Evolutionary conservation across 1,140 invertebrate genomes (phyloP).

Genomic region (Brachionus manjavacas): DNA sequence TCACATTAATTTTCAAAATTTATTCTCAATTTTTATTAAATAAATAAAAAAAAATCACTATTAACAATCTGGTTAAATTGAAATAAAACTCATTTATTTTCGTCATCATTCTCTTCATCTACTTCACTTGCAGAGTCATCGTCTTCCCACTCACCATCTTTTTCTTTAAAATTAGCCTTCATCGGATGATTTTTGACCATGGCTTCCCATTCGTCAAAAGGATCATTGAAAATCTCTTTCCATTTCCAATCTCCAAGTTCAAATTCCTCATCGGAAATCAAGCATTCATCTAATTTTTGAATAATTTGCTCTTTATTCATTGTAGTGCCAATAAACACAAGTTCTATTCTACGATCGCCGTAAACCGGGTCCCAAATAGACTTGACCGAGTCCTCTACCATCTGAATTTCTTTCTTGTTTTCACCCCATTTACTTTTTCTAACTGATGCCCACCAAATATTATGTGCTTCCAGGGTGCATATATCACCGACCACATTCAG

Average conservation of each 20-base stretch:
- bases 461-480: background rate
- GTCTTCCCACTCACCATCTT: slow-evolving; percentile 42
- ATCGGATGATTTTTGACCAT: slow-evolving; percentile 32
- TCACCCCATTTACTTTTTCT: slow-evolving; percentile 24
- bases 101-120: slow-evolving; percentile 7
- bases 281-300: slow-evolving; percentile 10
- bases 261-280: slow-evolving; percentile 40
- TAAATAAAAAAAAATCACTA: background rate
- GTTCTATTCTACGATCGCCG: slow-evolving; percentile 16
- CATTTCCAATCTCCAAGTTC: slow-evolving; percentile 14
- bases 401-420: slow-evolving; percentile 9
- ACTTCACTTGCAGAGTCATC: slow-evolving; percentile 19
- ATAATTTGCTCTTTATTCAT: slow-evolving; percentile 6
- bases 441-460: slow-evolving; percentile 30
- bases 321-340: slow-evolving; percentile 18
- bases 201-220: slow-evolving; percentile 30
- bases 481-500: slow-evolving; percentile 37
- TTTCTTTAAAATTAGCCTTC: slow-evolving; percentile 38
- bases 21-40: background rate
- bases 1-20: background rate
- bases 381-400: slow-evolving; percentile 5
- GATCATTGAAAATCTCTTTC: slow-evolving; percentile 32
- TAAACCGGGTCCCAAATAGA: background rate
- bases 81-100: background rate
- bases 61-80: background rate